A percentile compares a stretch with the other conserved stretches of the same genome.
Evolutionary conservation across 1,140 invertebrate genomes (phyloP).

Genomic region (Zophobas atratus): DNA sequence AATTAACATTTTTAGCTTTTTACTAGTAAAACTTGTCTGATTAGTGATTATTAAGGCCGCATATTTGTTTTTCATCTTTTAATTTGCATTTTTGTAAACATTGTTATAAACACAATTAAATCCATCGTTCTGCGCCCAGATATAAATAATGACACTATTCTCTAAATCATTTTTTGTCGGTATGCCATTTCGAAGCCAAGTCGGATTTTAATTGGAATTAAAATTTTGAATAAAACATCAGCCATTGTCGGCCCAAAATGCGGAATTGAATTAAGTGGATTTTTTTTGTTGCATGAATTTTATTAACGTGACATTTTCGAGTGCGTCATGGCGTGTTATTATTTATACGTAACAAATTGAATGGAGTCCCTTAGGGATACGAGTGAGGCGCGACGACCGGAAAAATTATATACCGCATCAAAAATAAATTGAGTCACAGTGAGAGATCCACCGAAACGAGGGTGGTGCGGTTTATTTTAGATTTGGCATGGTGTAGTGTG

Average conservation of each 20-base stretch:
- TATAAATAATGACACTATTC: too few species aligned
- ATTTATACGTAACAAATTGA: slow-evolving; percentile 63
- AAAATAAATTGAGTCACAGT: slow-evolving; percentile 62
- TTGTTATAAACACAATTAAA: too few species aligned
- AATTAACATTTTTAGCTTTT: too few species aligned
- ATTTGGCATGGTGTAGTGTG: slow-evolving; percentile 49
- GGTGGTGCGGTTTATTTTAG: slow-evolving; percentile 49
- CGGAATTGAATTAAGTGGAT: slow-evolving; percentile 35
- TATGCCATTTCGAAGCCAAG: background rate
- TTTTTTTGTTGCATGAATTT: slow-evolving; percentile 47
- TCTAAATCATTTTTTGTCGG: too few species aligned
- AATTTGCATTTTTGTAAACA: too few species aligned
- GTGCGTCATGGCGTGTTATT: slow-evolving; percentile 58
- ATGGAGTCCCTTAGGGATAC: slow-evolving; percentile 56
- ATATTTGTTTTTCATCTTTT: too few species aligned
- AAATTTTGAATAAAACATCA: slow-evolving; percentile 26
- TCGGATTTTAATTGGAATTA: slow-evolving; percentile 26
- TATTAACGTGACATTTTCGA: slow-evolving; percentile 51
- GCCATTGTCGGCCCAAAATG: slow-evolving; percentile 12
- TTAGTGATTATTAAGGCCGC: too few species aligned
- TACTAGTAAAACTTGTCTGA: too few species aligned
- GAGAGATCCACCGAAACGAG: slow-evolving; percentile 37
- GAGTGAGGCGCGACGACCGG: slow-evolving; percentile 56
- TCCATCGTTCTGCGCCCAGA: too few species aligned
- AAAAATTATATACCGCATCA: slow-evolving; percentile 63